phyloP scores from a whole-genome alignment of 2,797 vertebrate genomes.

The Platyrinchus mystaceus region DNA sequence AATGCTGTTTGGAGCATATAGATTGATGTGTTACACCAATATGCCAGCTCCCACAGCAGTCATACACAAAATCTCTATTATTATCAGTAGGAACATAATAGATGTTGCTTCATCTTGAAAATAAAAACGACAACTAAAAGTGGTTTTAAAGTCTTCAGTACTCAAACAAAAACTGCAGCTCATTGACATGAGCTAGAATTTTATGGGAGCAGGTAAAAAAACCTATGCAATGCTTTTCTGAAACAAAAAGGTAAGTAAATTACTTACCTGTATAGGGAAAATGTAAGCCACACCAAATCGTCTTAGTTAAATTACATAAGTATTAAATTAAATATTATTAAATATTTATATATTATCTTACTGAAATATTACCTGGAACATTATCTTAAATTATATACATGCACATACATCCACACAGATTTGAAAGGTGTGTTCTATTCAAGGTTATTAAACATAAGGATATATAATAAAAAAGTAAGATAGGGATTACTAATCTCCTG shows the following conservation, averaged over 20 bases:
- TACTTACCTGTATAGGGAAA: conserved; percentile 12
- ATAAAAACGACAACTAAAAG: neutral
- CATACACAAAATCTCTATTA: neutral
- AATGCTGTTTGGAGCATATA: neutral
- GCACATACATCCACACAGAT: neutral
- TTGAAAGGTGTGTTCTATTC: neutral
- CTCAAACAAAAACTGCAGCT: neutral
- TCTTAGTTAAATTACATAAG: neutral
- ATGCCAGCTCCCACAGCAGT: neutral
- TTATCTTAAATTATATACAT: neutral
- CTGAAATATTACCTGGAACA: neutral
- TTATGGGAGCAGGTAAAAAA: neutral
- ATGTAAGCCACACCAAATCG: neutral
- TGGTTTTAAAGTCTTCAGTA: neutral
- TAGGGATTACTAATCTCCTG: neutral
- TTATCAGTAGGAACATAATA: neutral
- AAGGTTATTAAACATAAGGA: neutral
- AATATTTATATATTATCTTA: neutral
- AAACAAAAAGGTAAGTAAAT: neutral
- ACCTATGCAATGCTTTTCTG: neutral
- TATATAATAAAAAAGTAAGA: neutral
- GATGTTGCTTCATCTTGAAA: neutral
- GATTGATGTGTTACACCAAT: neutral
- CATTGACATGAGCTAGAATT: neutral
- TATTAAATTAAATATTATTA: neutral